These are phyloP conservation scores for Rhombomys opimus DNA, from an alignment of 2,113 vertebrate species.

Conservation along the genomic window DNA sequence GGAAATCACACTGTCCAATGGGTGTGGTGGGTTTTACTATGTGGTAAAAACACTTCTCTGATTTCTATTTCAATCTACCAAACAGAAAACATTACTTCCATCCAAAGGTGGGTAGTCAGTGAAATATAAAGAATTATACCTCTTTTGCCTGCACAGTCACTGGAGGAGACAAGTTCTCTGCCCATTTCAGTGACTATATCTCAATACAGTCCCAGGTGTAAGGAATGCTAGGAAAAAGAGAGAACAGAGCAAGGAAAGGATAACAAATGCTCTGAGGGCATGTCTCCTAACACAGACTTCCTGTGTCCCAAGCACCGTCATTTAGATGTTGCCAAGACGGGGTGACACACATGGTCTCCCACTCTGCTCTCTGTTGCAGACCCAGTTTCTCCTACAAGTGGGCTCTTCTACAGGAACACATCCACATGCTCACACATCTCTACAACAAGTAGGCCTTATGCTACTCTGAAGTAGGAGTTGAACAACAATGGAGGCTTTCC, in stretches of 20 bases:
- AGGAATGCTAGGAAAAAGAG: not conserved
- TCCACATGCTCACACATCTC: not conserved
- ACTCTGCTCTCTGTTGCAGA: not conserved
- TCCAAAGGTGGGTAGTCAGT: not conserved
- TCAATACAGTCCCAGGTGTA: not conserved
- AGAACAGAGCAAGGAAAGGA: not conserved
- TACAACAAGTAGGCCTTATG: not conserved
- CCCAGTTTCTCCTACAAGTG: too few relatives aligned
- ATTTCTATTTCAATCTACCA: not conserved
- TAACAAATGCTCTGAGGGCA: not conserved
- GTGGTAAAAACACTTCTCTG: conserved; percentile 9
- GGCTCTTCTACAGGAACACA: not conserved
- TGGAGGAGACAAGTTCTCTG: not conserved
- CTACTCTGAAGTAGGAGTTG: not conserved
- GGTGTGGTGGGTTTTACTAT: not conserved
- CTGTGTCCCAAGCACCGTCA: not conserved
- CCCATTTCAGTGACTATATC: not conserved
- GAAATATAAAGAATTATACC: not conserved
- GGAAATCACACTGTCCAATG: not conserved
- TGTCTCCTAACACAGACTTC: not conserved
- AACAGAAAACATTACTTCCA: conserved; percentile 1
- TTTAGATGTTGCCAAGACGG: rapidly evolving
- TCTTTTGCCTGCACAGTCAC: not conserved
- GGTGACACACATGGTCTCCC: not conserved
- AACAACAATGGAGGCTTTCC: not conserved